phyloP scores from a whole-genome alignment of 2,797 vertebrate species.

The Saxicola maurus region DNA sequence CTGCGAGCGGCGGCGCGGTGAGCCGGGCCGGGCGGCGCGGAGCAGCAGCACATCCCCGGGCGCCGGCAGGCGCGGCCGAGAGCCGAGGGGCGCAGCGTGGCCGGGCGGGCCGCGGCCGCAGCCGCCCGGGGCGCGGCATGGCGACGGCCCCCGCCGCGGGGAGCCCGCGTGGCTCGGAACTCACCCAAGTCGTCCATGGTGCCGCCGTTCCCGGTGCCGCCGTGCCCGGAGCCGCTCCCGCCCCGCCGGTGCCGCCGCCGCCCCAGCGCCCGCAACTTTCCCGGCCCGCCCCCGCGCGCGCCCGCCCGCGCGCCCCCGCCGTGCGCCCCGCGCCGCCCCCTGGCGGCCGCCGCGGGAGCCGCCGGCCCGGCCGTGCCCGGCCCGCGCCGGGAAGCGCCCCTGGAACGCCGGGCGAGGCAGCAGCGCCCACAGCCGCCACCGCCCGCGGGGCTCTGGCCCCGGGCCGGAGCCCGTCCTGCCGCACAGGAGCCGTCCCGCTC shows the following conservation, averaged over 20 bases:
- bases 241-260: not conserved
- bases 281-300: not conserved
- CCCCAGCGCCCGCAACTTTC: constrained; percentile 46
- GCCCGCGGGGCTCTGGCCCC: not conserved
- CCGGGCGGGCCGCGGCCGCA: not conserved
- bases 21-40: not conserved
- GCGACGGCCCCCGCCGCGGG: not conserved
- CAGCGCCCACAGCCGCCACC: not conserved
- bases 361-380: not conserved
- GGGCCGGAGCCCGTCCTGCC: not conserved
- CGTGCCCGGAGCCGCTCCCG: not conserved
- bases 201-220: not conserved
- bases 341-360: not conserved
- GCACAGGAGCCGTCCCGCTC: not conserved
- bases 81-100: not conserved
- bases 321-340: not conserved
- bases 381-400: not conserved
- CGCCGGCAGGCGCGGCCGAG: not conserved
- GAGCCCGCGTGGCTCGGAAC: not conserved
- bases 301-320: constrained; percentile 14
- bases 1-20: not conserved
- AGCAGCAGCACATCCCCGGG: not conserved
- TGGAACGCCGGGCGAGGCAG: not conserved
- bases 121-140: not conserved
- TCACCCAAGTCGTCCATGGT: constrained; percentile 34